Base-by-base conservation (phyloP, 2,888 invertebrate genomes). In the Drosophila subsilvestris region DNA sequence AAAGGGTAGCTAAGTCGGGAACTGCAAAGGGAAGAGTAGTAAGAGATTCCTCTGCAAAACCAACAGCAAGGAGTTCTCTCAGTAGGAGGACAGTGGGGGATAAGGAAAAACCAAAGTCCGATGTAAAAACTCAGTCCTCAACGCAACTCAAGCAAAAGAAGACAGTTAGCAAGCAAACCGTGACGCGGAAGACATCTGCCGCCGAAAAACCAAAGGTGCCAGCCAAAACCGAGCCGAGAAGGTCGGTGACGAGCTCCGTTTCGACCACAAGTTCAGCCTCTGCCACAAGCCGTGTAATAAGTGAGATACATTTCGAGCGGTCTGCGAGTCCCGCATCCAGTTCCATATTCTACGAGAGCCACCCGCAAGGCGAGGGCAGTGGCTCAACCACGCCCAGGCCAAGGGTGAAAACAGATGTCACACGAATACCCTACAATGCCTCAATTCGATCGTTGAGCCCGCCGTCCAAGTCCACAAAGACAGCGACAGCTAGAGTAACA, bases 371-470 rank as follows among this genome's bases (percentile, higher is more conserved):
- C 3, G 86, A 89, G 4, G 73, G 58, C 32, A 90, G 88, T 61
- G 80, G 83, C 1, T 80, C 89, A 6, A 85, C 83, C 14, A 90
- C 86, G 4, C 89, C 90, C 6, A 79, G 80, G 44, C 84, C 89
- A 0, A 77, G 90, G 50, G 74, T 86, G 2, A 81, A 80, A 55
- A 90, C 91, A n/a, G 90, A 90, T 67, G 80, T 91, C 3, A 90
- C 90, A 1, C 75, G 60, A 73, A 77, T 90, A 53, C 90, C 91
- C 14, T 82, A 80, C 53, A 89, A 88, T 51, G 63, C 72, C 27
- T 80, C 82, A 44, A 58, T 83, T 51, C 80, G 90, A 29, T 75
- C 83, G n/a, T 58, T 83, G 12, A 90, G 88, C 73, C 88, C 90
- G 10, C 43, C 78, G 32, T 42, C 70, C 4, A 83, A 75, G 29